Conservation (phyloP, 1,140 invertebrate species). For the Drosophila grimshawi region DNA sequence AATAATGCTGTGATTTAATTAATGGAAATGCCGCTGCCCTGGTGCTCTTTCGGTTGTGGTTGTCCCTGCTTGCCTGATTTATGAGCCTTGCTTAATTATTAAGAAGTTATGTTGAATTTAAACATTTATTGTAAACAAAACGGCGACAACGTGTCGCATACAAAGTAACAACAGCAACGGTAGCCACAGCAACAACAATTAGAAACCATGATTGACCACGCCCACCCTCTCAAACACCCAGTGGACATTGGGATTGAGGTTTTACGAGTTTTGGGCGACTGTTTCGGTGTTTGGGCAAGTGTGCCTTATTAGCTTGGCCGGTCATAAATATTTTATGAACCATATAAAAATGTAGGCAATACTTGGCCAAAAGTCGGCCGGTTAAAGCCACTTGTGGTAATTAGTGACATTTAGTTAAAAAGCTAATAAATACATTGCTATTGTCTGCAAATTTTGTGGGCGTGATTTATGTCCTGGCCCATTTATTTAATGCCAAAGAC, state of each 20-base stretch:
- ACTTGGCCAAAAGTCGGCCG: conserved; percentile 10
- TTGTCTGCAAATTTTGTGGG: conserved; percentile 24
- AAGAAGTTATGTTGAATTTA: conserved; percentile 78
- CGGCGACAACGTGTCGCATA: conserved; percentile 66
- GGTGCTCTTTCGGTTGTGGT: conserved; percentile 11
- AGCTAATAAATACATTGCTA: conserved; percentile 69
- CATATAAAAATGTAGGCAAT: conserved; percentile 64
- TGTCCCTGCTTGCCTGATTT: conserved; percentile 43
- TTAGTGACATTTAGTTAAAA: conserved; percentile 76
- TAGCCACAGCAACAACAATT: conserved; percentile 2
- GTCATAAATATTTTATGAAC: conserved; percentile 77
- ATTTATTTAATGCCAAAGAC: conserved; percentile 44
- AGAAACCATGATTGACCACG: background rate
- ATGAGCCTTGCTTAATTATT: conserved; percentile 75
- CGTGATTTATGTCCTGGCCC: conserved; percentile 56
- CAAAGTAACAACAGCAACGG: conserved; percentile 39
- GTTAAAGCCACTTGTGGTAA: conserved; percentile 72
- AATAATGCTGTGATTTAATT: conserved; percentile 69
- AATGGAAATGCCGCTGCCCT: conserved; percentile 56
- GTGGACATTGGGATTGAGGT: conserved; percentile 46
- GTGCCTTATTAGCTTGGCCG: conserved; percentile 63
- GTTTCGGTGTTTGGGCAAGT: conserved; percentile 43
- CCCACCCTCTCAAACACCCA: conserved; percentile 13
- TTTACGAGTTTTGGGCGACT: conserved; percentile 48
- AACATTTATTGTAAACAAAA: conserved; percentile 79